A percentile compares a stretch with the other conserved stretches of the same genome.
phyloP scores from a whole-genome alignment of 1,140 invertebrate species.

The Leptinotarsa texana region DNA sequence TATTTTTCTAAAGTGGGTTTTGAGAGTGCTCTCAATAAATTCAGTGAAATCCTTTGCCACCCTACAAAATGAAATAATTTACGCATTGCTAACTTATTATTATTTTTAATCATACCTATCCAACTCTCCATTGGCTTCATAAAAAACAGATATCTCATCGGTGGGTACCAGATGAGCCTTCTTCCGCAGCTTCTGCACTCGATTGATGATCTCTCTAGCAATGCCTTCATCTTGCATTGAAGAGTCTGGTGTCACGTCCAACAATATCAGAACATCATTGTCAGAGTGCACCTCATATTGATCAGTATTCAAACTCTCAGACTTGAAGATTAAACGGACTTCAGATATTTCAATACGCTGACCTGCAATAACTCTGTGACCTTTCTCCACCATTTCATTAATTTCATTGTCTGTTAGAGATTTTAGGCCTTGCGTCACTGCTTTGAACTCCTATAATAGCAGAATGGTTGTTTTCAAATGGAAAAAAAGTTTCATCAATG shows the following conservation, averaged over 20 bases:
- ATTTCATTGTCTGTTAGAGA: constrained; percentile 79
- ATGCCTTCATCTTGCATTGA: constrained; percentile 90
- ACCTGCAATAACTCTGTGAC: constrained; percentile 73
- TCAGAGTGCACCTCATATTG: constrained; percentile 90
- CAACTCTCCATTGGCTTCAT: constrained; percentile 68
- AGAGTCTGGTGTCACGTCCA: constrained; percentile 82
- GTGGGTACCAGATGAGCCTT: constrained; percentile 91
- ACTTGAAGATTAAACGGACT: constrained; percentile 83
- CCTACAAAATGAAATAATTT: constrained; percentile 36
- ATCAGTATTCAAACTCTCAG: constrained; percentile 60
- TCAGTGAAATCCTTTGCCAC: constrained; percentile 71
- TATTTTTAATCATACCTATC: constrained; percentile 42
- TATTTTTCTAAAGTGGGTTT: constrained; percentile 67
- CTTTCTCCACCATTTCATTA: constrained; percentile 73
- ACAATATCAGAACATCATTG: constrained; percentile 79
- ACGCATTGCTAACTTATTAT: too few relatives aligned
- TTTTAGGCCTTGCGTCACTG: constrained; percentile 81
- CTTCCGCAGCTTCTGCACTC: constrained; percentile 96
- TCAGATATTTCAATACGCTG: constrained; percentile 81
- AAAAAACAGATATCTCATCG: constrained; percentile 87
- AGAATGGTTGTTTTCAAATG: too few relatives aligned
- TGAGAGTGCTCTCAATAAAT: constrained; percentile 82
- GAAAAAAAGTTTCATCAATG: too few relatives aligned
- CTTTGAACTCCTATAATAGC: constrained; percentile 73
- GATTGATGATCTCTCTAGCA: constrained; percentile 93